Evolutionary conservation across 92 coral and sea anemone genomes (phyloP), one percentile per base, ranked within the genome.

Genomic region (Zoanthus gigantus): DNA sequence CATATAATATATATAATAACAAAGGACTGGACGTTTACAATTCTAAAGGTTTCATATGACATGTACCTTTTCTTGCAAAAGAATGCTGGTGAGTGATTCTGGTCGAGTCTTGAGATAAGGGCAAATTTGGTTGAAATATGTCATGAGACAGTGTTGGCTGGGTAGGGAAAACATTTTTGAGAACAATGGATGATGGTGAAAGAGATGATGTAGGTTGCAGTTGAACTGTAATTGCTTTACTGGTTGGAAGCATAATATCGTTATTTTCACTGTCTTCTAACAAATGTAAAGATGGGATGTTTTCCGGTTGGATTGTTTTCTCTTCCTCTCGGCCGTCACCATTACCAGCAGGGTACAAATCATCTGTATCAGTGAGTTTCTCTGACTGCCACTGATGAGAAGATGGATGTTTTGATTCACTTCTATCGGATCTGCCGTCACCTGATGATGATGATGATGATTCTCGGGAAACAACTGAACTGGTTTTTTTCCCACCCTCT

Each of bases 111-210:
- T 91, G 89, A 28, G 91, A 76, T 32, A 58, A 12, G 9, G 42
- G 67, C 7, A 92, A 37, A 9, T 48, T 66, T 44, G 94, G 96
- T 28, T 84, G 74, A 88, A 95, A 95, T 60, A 95, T 74, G 84
- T 95, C 98, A 34, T 91, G 91, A 7, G 96, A 93, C 92, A 95
- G 50, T 8, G 90, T 92, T 17, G 96, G 98, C 77, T 89, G 94
- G 15, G 96, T 69, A 81, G 93, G 95, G 42, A 45, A 74, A 66
- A 80, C 56, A 29, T 44, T 54, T 15, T 29, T 77, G 14, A 95
- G 34, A 2, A 72, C 82, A 50, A 92, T 72, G 46, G 96, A 95
- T 18, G 96, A 93, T 46, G 98, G 98, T 17, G 96, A 95, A 11
- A 93, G 72, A 42, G 98, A 92, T 8, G 85, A 16, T 4, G 28